A percentile compares a stretch with the other conserved stretches of the same genome.
Evolutionary conservation across 2,797 vertebrate genomes (phyloP).

Genomic region (Threskiornis aethiopicus): DNA sequence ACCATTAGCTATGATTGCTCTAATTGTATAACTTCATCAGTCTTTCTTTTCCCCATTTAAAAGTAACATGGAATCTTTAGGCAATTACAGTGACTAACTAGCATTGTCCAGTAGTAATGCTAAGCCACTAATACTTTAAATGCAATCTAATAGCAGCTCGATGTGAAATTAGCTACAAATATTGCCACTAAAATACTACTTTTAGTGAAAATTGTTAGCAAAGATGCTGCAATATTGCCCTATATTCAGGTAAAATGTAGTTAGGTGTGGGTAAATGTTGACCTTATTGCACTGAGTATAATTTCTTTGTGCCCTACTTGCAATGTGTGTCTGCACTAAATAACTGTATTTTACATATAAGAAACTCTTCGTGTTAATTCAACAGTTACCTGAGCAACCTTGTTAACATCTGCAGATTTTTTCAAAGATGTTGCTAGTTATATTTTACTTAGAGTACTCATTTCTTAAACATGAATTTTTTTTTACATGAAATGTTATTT

Average conservation of each 20-base stretch:
- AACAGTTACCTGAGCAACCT: background rate
- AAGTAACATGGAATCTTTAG: background rate
- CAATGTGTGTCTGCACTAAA: background rate
- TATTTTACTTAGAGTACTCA: background rate
- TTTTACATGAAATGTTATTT: background rate
- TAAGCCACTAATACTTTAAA: background rate
- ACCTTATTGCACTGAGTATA: background rate
- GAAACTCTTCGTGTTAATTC: background rate
- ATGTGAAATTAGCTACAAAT: background rate
- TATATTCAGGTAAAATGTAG: background rate
- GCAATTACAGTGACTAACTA: background rate
- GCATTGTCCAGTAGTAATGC: background rate
- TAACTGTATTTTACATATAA: background rate
- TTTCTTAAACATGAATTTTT: background rate
- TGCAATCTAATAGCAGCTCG: background rate
- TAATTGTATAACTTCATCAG: background rate
- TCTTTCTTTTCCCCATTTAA: conserved; percentile 5
- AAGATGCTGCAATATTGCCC: background rate
- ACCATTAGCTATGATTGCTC: background rate
- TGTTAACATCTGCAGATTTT: background rate
- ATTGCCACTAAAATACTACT: background rate
- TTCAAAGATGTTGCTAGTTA: background rate
- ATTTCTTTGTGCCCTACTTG: background rate
- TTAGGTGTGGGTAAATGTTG: background rate
- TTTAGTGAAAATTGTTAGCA: background rate